Evolutionary conservation across 2,888 invertebrate genomes (phyloP).

Genomic region (Volucella bombylans): DNA sequence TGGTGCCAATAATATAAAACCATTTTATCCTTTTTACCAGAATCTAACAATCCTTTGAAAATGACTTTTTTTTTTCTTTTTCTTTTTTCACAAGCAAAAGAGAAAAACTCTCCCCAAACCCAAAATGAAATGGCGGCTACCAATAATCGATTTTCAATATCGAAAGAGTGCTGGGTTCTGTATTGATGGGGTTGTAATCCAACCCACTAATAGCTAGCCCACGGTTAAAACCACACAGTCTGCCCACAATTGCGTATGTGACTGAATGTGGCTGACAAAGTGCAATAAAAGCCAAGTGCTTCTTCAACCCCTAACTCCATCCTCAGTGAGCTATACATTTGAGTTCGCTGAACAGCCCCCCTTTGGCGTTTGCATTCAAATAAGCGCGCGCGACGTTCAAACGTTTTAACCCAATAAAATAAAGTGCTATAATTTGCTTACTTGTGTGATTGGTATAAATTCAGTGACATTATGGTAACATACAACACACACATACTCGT

Average conservation of each 20-base stretch:
- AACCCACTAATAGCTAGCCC: slow-evolving; percentile 22
- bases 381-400: slow-evolving; percentile 54
- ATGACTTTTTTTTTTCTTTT: too few species aligned
- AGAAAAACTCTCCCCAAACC: slow-evolving; percentile 5
- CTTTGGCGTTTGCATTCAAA: slow-evolving; percentile 48
- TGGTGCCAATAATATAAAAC: slow-evolving; percentile 48
- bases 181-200: background rate
- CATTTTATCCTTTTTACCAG: slow-evolving; percentile 33
- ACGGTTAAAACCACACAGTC: slow-evolving; percentile 43
- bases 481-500: slow-evolving; percentile 32
- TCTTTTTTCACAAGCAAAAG: background rate
- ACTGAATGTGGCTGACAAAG: slow-evolving; percentile 64
- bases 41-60: slow-evolving; percentile 20
- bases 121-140: slow-evolving; percentile 39
- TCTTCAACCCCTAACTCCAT: slow-evolving; percentile 26
- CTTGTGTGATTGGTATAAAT: slow-evolving; percentile 67
- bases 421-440: slow-evolving; percentile 67
- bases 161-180: slow-evolving; percentile 10
- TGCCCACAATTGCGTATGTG: slow-evolving; percentile 47
- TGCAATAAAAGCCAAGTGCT: slow-evolving; percentile 65
- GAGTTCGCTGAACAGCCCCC: background rate
- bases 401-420: slow-evolving; percentile 68
- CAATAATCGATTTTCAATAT: slow-evolving; percentile 54
- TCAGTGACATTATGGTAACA: slow-evolving; percentile 65
- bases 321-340: background rate